Percentiles rank a stretch among this genome's conserved stretches.
Conservation (phyloP, 1,140 invertebrate genomes). For the Cataglyphis hispanica region DNA sequence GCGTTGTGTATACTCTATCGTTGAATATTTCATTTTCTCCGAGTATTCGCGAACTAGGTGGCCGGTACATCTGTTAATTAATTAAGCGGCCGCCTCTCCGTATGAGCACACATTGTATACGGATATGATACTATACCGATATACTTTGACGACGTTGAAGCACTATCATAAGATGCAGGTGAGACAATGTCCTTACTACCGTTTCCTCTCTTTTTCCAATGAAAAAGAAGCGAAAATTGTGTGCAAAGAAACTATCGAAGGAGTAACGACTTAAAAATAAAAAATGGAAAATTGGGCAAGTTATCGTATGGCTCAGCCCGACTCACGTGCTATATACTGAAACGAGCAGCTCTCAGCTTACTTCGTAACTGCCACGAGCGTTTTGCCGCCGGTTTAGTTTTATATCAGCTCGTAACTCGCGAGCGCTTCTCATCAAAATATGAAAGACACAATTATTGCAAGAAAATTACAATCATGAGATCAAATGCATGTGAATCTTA, state of each 20-base stretch:
- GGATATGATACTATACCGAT: slow-evolving; percentile 75
- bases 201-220: slow-evolving; percentile 34
- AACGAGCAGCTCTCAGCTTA: slow-evolving; percentile 44
- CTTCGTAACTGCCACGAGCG: slow-evolving; percentile 22
- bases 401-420: slow-evolving; percentile 10
- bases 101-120: slow-evolving; percentile 74
- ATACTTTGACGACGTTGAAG: slow-evolving; percentile 71
- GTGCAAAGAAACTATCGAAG: slow-evolving; percentile 67
- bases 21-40: slow-evolving; percentile 13
- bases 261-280: slow-evolving; percentile 68
- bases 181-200: slow-evolving; percentile 72
- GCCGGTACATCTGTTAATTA: background rate
- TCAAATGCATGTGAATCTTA: slow-evolving; percentile 62
- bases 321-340: slow-evolving; percentile 57
- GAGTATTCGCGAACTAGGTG: background rate
- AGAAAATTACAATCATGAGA: slow-evolving; percentile 71
- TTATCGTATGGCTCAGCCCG: slow-evolving; percentile 67
- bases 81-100: slow-evolving; percentile 19
- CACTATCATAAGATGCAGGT: slow-evolving; percentile 69
- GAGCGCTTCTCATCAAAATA: slow-evolving; percentile 61
- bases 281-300: slow-evolving; percentile 66
- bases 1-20: background rate
- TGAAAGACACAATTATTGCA: slow-evolving; percentile 67
- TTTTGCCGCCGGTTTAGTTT: slow-evolving; percentile 24
- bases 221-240: slow-evolving; percentile 75